These are phyloP conservation scores for Steatocranus sp. DNA, from an alignment of 2,797 vertebrate genomes.

Conservation along the genomic window DNA sequence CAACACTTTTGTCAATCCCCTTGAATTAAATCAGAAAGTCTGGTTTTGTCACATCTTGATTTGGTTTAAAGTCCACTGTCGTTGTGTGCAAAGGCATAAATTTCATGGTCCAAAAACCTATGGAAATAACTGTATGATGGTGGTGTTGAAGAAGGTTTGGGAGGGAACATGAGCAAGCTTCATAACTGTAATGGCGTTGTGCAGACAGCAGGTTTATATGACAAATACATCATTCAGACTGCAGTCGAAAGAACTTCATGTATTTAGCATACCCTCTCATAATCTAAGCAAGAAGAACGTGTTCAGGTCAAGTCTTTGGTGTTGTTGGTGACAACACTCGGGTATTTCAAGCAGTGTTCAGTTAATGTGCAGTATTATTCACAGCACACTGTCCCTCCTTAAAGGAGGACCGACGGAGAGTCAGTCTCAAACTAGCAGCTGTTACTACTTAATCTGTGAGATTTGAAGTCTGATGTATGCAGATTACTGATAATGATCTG, in stretches of 20 bases:
- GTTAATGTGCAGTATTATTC: slow-evolving; percentile 62
- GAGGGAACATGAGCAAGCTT: not conserved
- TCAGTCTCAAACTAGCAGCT: not conserved
- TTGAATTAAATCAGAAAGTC: not conserved
- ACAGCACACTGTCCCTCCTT: not conserved
- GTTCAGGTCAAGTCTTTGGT: not conserved
- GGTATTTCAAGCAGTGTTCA: slow-evolving; percentile 51
- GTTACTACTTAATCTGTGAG: not conserved
- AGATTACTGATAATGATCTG: not conserved
- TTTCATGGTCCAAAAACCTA: not conserved
- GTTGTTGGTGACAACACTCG: not conserved
- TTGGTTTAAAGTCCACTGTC: not conserved
- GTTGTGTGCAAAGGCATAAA: not conserved
- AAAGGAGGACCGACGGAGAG: not conserved
- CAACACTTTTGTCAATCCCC: not conserved
- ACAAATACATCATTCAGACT: not conserved
- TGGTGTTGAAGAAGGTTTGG: not conserved
- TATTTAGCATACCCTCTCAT: not conserved
- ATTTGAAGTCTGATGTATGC: not conserved
- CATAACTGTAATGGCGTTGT: not conserved
- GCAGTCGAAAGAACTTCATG: not conserved
- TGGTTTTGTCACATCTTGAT: not conserved
- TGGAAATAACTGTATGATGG: fast-evolving
- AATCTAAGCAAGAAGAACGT: not conserved
- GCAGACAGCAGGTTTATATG: not conserved